These are phyloP conservation scores for Anas platyrhynchos DNA, from an alignment of 2,113 vertebrate species.

Conservation along the genomic window DNA sequence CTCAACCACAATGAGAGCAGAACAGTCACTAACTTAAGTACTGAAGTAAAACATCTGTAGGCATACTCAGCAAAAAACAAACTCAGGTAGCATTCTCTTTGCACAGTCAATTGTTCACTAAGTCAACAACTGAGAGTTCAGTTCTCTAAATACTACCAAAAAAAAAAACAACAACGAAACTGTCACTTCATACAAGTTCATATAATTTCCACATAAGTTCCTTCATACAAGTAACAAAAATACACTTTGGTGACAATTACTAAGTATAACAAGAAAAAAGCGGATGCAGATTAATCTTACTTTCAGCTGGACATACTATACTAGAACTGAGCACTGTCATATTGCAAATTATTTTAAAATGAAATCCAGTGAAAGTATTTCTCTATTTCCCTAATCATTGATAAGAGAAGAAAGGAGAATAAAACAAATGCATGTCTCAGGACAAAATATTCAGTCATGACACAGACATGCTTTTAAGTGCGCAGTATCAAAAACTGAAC, in stretches of 20 bases:
- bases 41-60: neutral
- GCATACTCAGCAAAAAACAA: neutral
- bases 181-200: neutral
- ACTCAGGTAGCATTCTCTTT: neutral
- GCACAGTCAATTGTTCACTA: neutral
- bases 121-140: neutral
- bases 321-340: neutral
- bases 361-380: neutral
- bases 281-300: neutral
- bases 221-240: neutral
- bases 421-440: neutral
- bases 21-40: neutral
- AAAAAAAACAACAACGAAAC: neutral
- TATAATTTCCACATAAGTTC: neutral
- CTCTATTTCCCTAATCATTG: neutral
- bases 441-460: neutral
- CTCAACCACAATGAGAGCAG: neutral
- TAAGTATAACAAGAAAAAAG: neutral
- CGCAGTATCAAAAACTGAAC: neutral
- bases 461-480: neutral
- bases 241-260: neutral
- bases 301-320: neutral
- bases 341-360: neutral
- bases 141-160: neutral
- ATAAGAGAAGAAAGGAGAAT: neutral